phyloP scores from a whole-genome alignment of 2,113 vertebrate species.

The Malurus alboscapulatus region DNA sequence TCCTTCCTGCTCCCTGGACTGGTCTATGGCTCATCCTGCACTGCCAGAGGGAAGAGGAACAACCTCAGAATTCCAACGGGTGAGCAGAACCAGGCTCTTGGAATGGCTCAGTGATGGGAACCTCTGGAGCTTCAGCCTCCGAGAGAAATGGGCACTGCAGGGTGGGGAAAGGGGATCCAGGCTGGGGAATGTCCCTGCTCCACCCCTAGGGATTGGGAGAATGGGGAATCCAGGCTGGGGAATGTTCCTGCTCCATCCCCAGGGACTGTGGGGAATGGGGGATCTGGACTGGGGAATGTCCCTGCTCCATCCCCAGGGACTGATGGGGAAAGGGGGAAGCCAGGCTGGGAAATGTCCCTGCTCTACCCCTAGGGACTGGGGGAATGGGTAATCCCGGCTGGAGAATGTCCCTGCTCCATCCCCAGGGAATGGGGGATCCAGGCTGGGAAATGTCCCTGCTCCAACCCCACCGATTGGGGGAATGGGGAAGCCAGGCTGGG shows the following conservation, averaged over 20 bases:
- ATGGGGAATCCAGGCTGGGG: too few relatives aligned
- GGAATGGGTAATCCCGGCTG: too few relatives aligned
- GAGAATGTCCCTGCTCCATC: not conserved
- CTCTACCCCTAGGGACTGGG: not conserved
- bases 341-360: not conserved
- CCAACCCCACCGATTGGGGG: too few relatives aligned
- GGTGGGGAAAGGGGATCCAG: not conserved
- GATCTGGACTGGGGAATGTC: too few relatives aligned
- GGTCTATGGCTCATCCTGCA: not conserved
- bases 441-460: too few relatives aligned
- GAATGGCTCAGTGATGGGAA: not conserved
- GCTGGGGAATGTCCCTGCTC: not conserved
- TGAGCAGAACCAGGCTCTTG: not conserved
- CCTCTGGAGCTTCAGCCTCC: not conserved
- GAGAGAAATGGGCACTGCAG: not conserved
- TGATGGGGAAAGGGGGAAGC: too few relatives aligned
- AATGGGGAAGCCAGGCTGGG: not conserved
- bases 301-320: too few relatives aligned
- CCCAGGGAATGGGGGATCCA: not conserved
- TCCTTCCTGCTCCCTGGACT: not conserved
- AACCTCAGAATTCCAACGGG: not conserved
- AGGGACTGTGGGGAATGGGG: too few relatives aligned
- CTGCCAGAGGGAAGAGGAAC: not conserved
- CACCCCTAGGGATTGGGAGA: not conserved
- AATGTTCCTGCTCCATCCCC: too few relatives aligned